A percentile compares a stretch with the other conserved stretches of the same genome.
Conservation (phyloP, 1,140 invertebrate genomes). For the Eulimnadia texana region DNA sequence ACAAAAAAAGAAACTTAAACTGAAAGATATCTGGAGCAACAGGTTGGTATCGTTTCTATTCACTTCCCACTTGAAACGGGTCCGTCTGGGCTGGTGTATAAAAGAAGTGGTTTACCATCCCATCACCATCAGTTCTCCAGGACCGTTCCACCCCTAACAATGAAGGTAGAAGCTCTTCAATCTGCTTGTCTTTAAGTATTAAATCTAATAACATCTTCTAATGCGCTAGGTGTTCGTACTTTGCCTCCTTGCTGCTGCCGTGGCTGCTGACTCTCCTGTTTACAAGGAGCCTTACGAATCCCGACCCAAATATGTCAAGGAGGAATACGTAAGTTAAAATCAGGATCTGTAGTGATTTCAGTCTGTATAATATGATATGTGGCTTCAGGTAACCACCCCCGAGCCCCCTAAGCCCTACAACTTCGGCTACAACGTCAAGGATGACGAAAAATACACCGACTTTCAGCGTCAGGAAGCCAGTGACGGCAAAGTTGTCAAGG, state of each 20-base stretch:
- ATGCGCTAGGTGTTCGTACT: neutral
- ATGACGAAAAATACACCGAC: constrained; percentile 10
- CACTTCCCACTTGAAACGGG: neutral
- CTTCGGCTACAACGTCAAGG: constrained; percentile 14
- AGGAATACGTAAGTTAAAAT: neutral
- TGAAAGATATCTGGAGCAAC: neutral
- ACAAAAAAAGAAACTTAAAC: neutral
- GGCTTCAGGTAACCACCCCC: neutral
- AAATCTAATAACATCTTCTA: neutral
- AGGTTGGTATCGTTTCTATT: neutral
- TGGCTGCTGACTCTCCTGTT: neutral
- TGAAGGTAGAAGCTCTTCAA: neutral
- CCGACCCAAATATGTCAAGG: neutral
- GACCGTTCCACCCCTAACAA: neutral
- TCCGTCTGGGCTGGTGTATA: neutral
- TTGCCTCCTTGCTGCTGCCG: neutral
- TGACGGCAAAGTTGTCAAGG: constrained; percentile 14
- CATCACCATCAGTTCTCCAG: neutral
- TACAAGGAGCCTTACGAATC: neutral
- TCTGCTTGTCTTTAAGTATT: neutral
- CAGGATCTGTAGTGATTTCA: neutral
- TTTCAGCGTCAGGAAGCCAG: neutral
- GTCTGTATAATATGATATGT: neutral
- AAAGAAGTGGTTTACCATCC: neutral
- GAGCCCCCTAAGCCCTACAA: constrained; percentile 7